Evolutionary conservation across 2,888 invertebrate species (phyloP).

Genomic region (Cancer borealis): DNA sequence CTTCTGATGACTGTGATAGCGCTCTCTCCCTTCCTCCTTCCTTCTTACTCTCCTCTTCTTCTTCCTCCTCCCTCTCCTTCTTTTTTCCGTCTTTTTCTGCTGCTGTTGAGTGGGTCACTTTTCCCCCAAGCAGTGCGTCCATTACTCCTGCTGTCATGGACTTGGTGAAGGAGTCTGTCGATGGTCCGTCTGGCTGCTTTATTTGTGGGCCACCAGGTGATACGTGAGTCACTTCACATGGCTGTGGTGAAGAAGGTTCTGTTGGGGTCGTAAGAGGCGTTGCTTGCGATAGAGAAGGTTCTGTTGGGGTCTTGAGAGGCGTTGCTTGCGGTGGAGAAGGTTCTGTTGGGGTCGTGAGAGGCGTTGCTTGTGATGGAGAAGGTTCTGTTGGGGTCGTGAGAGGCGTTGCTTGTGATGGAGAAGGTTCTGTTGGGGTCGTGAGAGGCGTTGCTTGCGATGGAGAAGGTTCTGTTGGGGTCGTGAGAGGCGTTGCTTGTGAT

Average conservation of each 20-base stretch:
- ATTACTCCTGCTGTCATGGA: not conserved
- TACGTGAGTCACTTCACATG: not conserved
- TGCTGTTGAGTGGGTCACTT: not conserved
- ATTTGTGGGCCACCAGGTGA: not conserved
- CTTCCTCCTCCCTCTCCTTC: not conserved
- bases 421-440: not conserved
- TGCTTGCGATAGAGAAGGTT: not conserved
- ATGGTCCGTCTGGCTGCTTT: not conserved
- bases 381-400: not conserved
- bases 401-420: not conserved
- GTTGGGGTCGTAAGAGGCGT: not conserved
- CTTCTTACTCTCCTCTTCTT: not conserved
- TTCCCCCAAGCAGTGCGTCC: not conserved
- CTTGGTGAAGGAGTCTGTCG: not conserved
- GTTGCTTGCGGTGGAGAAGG: not conserved
- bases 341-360: not conserved
- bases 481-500: not conserved
- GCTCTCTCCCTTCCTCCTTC: not conserved
- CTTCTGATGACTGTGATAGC: constrained; percentile 4
- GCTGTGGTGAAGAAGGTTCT: not conserved
- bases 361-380: not conserved
- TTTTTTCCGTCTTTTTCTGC: not conserved
- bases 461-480: not conserved
- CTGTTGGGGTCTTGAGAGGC: not conserved
- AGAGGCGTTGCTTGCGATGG: not conserved